These are phyloP conservation scores for Rhagonycha lutea DNA, from an alignment of 2,888 invertebrate species.

Conservation along the genomic window DNA sequence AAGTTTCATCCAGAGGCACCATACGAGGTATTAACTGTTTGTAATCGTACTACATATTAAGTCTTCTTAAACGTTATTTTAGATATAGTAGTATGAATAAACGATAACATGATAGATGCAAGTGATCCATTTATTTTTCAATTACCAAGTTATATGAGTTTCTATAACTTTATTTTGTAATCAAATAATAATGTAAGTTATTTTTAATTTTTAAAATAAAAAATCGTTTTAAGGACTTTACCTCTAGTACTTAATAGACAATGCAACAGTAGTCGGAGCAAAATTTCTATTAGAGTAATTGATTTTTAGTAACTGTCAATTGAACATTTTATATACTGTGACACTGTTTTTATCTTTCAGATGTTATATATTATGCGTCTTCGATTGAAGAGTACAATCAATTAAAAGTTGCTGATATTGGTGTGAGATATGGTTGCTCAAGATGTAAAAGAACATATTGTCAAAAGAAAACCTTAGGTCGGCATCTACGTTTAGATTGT, in stretches of 20 bases:
- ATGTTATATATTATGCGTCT: slow-evolving; percentile 46
- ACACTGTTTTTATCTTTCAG: slow-evolving; percentile 26
- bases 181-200: not conserved
- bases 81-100: not conserved
- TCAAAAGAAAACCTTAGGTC: slow-evolving; percentile 52
- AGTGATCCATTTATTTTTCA: not conserved
- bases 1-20: slow-evolving; percentile 7
- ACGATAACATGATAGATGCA: not conserved
- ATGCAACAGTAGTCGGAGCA: not conserved
- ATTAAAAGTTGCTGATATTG: slow-evolving; percentile 46
- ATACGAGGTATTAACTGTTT: not conserved
- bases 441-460: slow-evolving; percentile 50
- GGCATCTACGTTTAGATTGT: slow-evolving; percentile 58
- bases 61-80: not conserved
- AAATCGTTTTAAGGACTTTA: not conserved
- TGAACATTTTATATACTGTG: not conserved
- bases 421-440: slow-evolving; percentile 48
- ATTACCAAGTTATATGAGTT: not conserved
- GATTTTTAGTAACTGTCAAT: not conserved
- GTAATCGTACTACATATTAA: not conserved
- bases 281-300: not conserved
- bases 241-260: not conserved
- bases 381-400: slow-evolving; percentile 49
- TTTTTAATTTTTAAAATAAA: not conserved
- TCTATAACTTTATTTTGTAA: not conserved